Conservation (phyloP, 2,888 invertebrate genomes). For the Coremacera marginata region DNA sequence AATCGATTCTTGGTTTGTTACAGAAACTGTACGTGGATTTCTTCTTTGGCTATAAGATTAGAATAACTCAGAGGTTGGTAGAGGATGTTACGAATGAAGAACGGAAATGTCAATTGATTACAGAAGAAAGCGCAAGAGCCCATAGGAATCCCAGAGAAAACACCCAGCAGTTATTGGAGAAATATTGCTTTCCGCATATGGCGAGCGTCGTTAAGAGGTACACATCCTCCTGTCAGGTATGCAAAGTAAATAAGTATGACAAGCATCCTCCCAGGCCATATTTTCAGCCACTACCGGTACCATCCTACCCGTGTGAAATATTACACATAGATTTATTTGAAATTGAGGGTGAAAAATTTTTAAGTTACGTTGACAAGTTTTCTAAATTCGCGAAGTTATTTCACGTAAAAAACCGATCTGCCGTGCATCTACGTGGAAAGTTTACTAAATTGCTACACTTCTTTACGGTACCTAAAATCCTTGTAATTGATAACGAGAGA, state of each 20-base stretch:
- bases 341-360: slow-evolving; percentile 28
- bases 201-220: no score
- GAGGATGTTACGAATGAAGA: no score
- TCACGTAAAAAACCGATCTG: slow-evolving; percentile 16
- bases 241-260: no score
- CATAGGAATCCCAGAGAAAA: no score
- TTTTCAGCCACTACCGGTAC: slow-evolving; percentile 15
- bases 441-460: slow-evolving; percentile 40
- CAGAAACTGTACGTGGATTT: no score
- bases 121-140: no score
- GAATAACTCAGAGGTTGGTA: no score
- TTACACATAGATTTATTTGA: slow-evolving; percentile 17
- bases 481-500: slow-evolving; percentile 32
- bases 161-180: no score
- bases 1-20: neutral
- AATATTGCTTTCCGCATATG: no score
- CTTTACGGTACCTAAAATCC: slow-evolving; percentile 43
- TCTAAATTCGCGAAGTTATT: slow-evolving; percentile 15
- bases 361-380: slow-evolving; percentile 26
- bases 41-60: no score
- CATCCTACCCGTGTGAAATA: slow-evolving; percentile 28
- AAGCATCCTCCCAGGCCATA: slow-evolving; percentile 3
- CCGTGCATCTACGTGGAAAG: slow-evolving; percentile 41
- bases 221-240: no score
- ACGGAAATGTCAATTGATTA: no score